These are phyloP conservation scores for Cyrtodaria siliqua DNA, from an alignment of 2,888 invertebrate species.

Conservation along the genomic window DNA sequence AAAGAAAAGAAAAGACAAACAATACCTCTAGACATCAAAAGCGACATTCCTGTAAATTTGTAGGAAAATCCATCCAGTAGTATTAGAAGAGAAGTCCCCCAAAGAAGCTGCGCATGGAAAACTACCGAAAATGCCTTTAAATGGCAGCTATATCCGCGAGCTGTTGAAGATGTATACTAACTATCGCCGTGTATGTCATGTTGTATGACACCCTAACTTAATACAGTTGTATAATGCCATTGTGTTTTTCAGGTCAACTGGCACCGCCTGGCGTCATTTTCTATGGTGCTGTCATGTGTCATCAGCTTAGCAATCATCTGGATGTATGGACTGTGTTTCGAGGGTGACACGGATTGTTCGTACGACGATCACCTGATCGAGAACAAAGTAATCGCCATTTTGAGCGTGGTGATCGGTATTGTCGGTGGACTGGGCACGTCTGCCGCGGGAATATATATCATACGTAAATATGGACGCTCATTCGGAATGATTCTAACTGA, in stretches of 20 bases:
- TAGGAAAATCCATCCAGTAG: too few relatives aligned
- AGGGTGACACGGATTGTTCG: conserved; percentile 30
- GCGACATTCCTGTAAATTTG: too few relatives aligned
- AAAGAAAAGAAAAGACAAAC: too few relatives aligned
- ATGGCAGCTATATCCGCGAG: too few relatives aligned
- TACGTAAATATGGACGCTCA: conserved; percentile 38
- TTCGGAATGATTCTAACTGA: conserved; percentile 26
- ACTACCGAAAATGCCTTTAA: too few relatives aligned
- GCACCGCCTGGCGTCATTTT: conserved; percentile 44
- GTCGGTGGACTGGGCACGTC: conserved; percentile 26
- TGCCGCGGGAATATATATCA: conserved; percentile 25
- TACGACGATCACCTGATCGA: conserved; percentile 23
- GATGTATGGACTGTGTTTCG: conserved; percentile 60
- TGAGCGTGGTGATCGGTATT: conserved; percentile 25
- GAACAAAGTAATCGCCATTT: conserved; percentile 38
- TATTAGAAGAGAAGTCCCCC: too few relatives aligned
- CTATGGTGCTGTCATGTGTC: conserved; percentile 44
- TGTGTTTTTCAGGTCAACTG: conserved; percentile 36
- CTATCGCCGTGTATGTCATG: too few relatives aligned
- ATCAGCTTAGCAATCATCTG: conserved; percentile 48
- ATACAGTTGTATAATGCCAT: not conserved
- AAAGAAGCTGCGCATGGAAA: too few relatives aligned
- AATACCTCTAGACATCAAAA: too few relatives aligned
- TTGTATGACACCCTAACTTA: too few relatives aligned
- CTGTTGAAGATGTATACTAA: too few relatives aligned